A percentile compares a stretch with the other conserved stretches of the same genome.
phyloP scores from a whole-genome alignment of 23 tunicate species.

The Botrylloides violaceus region DNA sequence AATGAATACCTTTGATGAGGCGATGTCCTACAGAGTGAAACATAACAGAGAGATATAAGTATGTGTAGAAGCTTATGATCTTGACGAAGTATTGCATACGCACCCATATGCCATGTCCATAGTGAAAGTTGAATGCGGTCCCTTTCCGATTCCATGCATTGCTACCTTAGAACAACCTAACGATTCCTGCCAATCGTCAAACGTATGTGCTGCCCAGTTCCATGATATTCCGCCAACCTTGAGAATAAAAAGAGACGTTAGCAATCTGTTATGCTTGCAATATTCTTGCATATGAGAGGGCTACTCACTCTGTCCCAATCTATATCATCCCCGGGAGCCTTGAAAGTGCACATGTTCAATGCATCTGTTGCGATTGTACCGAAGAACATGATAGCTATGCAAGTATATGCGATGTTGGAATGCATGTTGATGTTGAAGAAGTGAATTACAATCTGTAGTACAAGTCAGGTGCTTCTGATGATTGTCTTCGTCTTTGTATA shows the following conservation, averaged over 20 bases:
- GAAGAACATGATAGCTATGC: neutral
- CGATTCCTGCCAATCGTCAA: neutral
- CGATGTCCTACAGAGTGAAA: neutral
- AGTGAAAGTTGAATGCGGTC: neutral
- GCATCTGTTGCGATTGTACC: neutral
- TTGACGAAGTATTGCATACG: neutral
- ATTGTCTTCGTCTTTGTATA: too few species aligned
- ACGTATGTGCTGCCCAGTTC: neutral
- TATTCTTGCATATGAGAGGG: too few species aligned
- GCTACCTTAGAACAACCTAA: neutral
- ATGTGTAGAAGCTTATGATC: neutral
- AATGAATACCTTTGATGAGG: neutral
- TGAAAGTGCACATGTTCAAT: neutral
- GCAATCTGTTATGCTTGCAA: too few species aligned
- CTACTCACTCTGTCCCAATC: neutral
- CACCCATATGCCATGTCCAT: neutral
- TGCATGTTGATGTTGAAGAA: too few species aligned
- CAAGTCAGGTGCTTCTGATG: too few species aligned
- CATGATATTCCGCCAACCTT: neutral
- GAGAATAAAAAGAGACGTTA: too few species aligned
- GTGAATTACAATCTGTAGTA: too few species aligned
- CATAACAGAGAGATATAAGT: neutral
- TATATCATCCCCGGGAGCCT: neutral
- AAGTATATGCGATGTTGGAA: too few species aligned
- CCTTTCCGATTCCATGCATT: neutral